Base-by-base conservation (phyloP, 2,113 vertebrate species). In the Syngnathus floridae region DNA sequence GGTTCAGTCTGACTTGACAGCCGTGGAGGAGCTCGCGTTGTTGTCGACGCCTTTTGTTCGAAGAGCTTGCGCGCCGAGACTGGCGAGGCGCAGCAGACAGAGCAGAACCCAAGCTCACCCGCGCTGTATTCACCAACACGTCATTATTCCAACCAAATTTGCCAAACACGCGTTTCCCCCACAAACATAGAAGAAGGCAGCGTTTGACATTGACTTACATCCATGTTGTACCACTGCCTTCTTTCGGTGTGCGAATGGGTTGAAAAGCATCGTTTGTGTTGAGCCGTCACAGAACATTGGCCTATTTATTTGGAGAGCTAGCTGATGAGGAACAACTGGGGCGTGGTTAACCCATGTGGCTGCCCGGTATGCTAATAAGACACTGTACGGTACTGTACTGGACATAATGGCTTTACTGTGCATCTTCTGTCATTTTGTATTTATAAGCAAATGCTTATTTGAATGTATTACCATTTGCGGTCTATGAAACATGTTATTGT, bases 21-120 rank as follows among this genome's bases (percentile, higher is more conserved):
- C 68, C 75, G 81, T 75, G 73, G 62, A 49, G 45, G 65, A 67
- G 67, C 57, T 37, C 43, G 66, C 73, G 78, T 75, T 73, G 81
- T 70, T 68, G 26, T 31, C 26, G 80, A 74, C 76, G 82, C 77
- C 87, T 86, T 86, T 89, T 88, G 87, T 88, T 86, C 71, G 65
- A 77, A 35, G 69, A 74, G 67, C 75, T 75, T 72, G 74, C 79
- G 69, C 84, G 75, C 75, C 17, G 37, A 60, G 51, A 19, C 69
- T 90, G 90, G 90, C 88, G 89, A 85, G 90, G 90, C 87, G 80
- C 79, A 76, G 38, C 69, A 72, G 73, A 38, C 69, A 72, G 73
- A 38, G 46, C 7, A n/a, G 59, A 61, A n/a, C 37, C 38, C 21
- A 45, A 35, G 70, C 9, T 62, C 58, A 12, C 56, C 64, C 76